A percentile compares a stretch with the other conserved stretches of the same genome.
Evolutionary conservation across 1,140 invertebrate genomes (phyloP).

Genomic region (Paraescarpia echinospica): DNA sequence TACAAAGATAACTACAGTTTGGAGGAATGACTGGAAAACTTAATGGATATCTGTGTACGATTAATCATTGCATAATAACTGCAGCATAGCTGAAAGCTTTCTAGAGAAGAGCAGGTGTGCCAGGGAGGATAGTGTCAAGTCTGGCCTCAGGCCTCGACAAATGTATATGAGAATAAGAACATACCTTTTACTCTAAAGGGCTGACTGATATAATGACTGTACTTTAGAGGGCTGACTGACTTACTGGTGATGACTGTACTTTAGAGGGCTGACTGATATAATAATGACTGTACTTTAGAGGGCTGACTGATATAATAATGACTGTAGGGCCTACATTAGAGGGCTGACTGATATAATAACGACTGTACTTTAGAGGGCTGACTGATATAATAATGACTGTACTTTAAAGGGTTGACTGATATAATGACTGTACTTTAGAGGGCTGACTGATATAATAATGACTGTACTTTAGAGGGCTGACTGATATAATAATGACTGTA

Average conservation of each 20-base stretch:
- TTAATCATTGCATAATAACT: too few relatives aligned
- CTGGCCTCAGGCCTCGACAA: too few relatives aligned
- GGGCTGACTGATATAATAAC: background rate
- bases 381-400: background rate
- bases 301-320: background rate
- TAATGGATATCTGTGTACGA: too few relatives aligned
- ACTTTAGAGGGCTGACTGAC: background rate
- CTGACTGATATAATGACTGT: background rate
- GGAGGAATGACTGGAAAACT: too few relatives aligned
- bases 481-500: background rate
- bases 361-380: background rate
- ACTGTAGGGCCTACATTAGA: background rate
- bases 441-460: background rate
- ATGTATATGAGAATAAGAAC: too few relatives aligned
- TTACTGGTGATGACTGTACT: background rate
- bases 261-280: background rate
- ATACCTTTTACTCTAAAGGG: too few relatives aligned
- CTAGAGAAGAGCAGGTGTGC: too few relatives aligned
- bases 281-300: background rate
- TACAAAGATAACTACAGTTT: background rate
- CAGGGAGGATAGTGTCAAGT: too few relatives aligned
- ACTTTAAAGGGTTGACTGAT: background rate
- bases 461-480: background rate
- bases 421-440: background rate
- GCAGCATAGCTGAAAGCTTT: too few relatives aligned